phyloP scores from a whole-genome alignment of 2,113 vertebrate species.

The Haemorhous mexicanus region DNA sequence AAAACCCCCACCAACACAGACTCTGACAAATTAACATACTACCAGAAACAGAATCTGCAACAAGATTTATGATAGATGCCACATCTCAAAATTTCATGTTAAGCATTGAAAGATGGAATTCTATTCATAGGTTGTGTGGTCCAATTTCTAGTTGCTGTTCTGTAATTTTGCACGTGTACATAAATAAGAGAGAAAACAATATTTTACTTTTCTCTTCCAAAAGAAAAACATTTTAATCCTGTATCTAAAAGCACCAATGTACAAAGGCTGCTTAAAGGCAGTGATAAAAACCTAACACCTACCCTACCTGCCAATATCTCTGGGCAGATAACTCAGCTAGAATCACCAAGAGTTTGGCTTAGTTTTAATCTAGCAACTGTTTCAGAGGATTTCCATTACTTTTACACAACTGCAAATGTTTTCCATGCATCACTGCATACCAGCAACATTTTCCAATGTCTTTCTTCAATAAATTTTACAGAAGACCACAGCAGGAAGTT shows the following conservation, averaged over 20 bases:
- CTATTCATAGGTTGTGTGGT: not conserved
- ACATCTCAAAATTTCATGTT: not conserved
- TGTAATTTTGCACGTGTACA: not conserved
- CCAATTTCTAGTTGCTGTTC: not conserved
- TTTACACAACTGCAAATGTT: constrained; percentile 42
- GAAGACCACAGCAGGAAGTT: constrained; percentile 58
- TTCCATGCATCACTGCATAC: constrained; percentile 52
- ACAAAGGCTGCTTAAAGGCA: not conserved
- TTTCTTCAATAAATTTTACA: constrained; percentile 48
- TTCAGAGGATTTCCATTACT: constrained; percentile 52
- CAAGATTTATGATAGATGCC: not conserved
- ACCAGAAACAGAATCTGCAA: not conserved
- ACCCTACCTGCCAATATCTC: constrained; percentile 23
- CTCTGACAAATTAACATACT: not conserved
- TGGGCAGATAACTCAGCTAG: constrained; percentile 4
- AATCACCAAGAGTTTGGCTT: constrained; percentile 15
- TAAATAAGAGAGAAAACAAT: not conserved
- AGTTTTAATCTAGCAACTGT: constrained; percentile 22
- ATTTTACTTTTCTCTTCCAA: not conserved
- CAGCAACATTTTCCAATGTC: constrained; percentile 22
- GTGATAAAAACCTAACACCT: not conserved
- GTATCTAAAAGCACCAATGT: not conserved
- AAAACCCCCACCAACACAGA: not conserved
- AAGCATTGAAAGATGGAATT: not conserved
- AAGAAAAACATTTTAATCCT: constrained; percentile 1